These are phyloP conservation scores for Ophonus ardosiacus DNA, from an alignment of 2,888 invertebrate genomes.

Conservation along the genomic window DNA sequence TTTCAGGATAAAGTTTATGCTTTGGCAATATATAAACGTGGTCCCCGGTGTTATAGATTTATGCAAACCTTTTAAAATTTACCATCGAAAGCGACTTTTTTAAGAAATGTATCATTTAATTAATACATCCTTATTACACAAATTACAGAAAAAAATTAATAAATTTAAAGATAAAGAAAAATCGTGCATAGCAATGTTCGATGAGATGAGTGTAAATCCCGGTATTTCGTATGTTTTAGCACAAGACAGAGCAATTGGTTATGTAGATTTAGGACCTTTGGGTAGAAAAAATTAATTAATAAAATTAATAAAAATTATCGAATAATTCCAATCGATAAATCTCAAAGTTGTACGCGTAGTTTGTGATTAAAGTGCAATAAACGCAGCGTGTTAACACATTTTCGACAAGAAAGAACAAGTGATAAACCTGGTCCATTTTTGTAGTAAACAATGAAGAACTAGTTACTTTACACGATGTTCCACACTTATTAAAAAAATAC, in stretches of 20 bases:
- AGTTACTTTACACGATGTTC: not conserved
- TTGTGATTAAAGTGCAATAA: not conserved
- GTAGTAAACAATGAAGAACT: not conserved
- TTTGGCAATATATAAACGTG: not conserved
- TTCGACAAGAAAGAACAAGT: not conserved
- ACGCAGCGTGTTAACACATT: not conserved
- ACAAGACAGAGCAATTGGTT: conserved; percentile 62
- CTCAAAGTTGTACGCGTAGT: not conserved
- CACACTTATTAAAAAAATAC: not conserved
- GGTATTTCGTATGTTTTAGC: not conserved
- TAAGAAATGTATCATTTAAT: not conserved
- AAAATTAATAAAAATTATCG: conserved; percentile 25
- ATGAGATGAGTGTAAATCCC: not conserved
- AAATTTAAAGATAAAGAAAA: not conserved
- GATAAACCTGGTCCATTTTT: not conserved
- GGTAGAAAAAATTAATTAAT: not conserved
- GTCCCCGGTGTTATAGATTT: not conserved
- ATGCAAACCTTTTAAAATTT: not conserved
- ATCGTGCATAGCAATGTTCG: not conserved
- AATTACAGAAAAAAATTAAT: not conserved
- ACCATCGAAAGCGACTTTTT: conserved; percentile 4
- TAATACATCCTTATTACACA: not conserved
- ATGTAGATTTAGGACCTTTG: conserved; percentile 66
- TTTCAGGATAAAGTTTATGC: not conserved
- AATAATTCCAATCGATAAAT: not conserved